Conservation (phyloP, 2,113 vertebrate species). For the Alethe diademata region DNA sequence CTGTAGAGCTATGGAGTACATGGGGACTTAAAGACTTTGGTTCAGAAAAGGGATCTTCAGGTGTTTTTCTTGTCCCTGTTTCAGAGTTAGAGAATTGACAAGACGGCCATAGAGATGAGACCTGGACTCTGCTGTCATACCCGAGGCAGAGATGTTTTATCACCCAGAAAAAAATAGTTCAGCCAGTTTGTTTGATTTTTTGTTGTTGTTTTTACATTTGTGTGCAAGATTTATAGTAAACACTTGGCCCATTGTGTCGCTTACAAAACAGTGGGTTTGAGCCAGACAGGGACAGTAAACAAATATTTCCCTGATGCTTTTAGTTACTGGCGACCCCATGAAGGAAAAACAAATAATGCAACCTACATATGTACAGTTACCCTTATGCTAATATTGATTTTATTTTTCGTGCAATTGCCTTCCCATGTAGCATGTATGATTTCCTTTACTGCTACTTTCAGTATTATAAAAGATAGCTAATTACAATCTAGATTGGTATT, state of each 20-base stretch:
- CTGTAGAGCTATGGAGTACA: not conserved
- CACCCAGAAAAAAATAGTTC: not conserved
- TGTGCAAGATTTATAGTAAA: not conserved
- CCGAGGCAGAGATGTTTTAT: not conserved
- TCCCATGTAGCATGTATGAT: not conserved
- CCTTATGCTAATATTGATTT: not conserved
- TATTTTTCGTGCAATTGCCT: not conserved
- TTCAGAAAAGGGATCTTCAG: not conserved
- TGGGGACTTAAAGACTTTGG: not conserved
- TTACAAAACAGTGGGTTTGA: not conserved
- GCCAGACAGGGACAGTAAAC: not conserved
- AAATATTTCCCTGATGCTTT: constrained; percentile 1
- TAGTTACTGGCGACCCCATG: not conserved
- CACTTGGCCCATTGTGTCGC: not conserved
- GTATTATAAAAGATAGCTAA: not conserved
- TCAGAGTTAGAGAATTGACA: not conserved
- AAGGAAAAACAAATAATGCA: not conserved
- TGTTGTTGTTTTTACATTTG: not conserved
- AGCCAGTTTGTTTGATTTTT: fast-evolving
- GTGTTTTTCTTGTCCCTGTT: not conserved
- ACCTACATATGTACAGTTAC: not conserved
- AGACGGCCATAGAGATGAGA: not conserved
- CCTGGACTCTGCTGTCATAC: not conserved
- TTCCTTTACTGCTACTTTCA: not conserved
- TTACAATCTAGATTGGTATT: not conserved